Conservation (phyloP, 2,797 vertebrate species). For the Sebastes hubbsi region DNA sequence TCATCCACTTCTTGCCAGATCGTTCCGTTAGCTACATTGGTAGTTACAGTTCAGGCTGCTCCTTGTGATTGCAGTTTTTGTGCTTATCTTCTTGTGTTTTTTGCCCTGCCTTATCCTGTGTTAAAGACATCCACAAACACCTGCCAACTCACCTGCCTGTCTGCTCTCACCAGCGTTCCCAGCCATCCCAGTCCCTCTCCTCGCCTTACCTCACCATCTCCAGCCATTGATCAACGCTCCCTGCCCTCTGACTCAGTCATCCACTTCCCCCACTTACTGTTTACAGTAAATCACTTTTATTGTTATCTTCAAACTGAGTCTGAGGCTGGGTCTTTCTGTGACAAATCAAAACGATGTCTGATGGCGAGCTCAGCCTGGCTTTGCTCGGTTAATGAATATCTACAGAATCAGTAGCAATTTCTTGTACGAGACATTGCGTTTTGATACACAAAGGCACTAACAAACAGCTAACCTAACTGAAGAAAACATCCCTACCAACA, state of each 20-base stretch:
- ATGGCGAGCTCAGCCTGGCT: background rate
- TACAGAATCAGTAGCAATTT: background rate
- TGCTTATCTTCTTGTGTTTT: no score
- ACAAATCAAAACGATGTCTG: background rate
- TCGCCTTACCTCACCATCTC: background rate
- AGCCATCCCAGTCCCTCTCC: no score
- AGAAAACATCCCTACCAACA: background rate
- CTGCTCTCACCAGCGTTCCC: no score
- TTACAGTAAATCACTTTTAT: background rate
- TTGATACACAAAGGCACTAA: background rate
- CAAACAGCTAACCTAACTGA: background rate
- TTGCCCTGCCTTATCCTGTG: no score
- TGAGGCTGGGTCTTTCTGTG: background rate
- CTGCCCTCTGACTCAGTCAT: background rate
- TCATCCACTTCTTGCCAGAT: no score
- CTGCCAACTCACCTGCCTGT: no score
- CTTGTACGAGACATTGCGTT: background rate
- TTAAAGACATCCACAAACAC: no score
- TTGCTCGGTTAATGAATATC: background rate
- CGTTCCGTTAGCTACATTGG: accelerated
- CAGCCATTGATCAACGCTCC: background rate
- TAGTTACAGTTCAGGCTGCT: no score
- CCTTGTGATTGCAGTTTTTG: no score
- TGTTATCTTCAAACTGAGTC: background rate
- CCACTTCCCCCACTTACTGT: background rate